Conservation (phyloP, 1,140 invertebrate species). For the Araneus ventricosus region DNA sequence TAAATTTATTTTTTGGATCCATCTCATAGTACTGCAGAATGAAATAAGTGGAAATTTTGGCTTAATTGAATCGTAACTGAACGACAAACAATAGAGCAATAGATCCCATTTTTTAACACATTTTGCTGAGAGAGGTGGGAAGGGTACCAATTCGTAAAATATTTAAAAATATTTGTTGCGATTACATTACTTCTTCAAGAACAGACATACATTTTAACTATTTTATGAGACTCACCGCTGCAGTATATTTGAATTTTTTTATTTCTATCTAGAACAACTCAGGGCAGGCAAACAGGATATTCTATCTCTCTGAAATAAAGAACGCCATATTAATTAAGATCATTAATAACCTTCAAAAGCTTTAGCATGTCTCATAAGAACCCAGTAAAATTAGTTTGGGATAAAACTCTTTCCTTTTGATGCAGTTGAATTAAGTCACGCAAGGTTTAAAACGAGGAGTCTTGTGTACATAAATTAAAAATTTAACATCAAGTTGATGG, state of each 20-base stretch:
- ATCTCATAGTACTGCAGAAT: no score
- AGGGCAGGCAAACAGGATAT: neutral
- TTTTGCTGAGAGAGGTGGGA: neutral
- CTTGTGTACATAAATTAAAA: slow-evolving; percentile 53
- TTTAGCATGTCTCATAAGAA: neutral
- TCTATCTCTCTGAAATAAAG: slow-evolving; percentile 12
- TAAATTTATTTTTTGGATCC: no score
- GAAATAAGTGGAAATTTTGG: neutral
- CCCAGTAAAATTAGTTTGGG: neutral
- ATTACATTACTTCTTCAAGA: neutral
- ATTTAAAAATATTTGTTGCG: neutral
- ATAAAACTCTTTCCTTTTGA: slow-evolving; percentile 31
- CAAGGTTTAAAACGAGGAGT: neutral
- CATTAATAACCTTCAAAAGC: slow-evolving; percentile 48
- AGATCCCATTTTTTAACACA: neutral
- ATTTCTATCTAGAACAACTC: neutral
- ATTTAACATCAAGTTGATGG: slow-evolving; percentile 1
- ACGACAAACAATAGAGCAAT: neutral
- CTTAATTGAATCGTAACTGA: neutral
- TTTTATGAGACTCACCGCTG: neutral
- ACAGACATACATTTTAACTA: neutral
- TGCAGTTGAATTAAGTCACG: neutral
- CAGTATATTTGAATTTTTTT: neutral
- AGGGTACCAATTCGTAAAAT: neutral
- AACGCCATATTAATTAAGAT: slow-evolving; percentile 36